Percentiles rank a stretch among this genome's conserved stretches.
Conservation (phyloP, 2,113 vertebrate species). For the Vulpes ferrilata region DNA sequence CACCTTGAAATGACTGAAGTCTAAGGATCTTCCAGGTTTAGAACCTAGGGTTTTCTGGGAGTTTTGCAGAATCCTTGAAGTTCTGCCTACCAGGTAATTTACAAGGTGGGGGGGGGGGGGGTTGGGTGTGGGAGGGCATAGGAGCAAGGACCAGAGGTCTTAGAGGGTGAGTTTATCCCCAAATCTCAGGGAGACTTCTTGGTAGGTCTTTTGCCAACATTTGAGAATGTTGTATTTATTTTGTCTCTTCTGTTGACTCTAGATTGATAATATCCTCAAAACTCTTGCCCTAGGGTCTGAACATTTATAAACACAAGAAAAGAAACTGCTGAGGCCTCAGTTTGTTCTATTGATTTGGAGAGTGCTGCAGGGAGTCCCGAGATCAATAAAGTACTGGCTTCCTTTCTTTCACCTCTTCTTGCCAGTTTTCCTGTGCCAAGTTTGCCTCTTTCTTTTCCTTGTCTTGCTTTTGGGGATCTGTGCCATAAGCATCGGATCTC, state of each 20-base stretch:
- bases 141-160: neutral
- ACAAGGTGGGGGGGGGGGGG: too few relatives aligned
- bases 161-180: neutral
- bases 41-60: neutral
- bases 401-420: slow-evolving; percentile 24
- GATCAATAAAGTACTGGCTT: slow-evolving; percentile 45
- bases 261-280: neutral
- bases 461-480: neutral
- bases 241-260: slow-evolving; percentile 24
- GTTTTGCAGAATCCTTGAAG: neutral
- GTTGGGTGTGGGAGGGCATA: rapidly evolving
- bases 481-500: neutral
- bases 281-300: neutral
- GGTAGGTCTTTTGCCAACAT: neutral
- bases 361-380: slow-evolving; percentile 48
- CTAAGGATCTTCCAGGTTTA: neutral
- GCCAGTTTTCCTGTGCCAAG: neutral
- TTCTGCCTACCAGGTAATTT: neutral
- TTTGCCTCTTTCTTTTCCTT: slow-evolving; percentile 28
- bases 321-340: neutral
- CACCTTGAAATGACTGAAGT: slow-evolving; percentile 3
- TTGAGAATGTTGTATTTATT: slow-evolving; percentile 26
- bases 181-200: neutral
- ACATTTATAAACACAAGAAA: slow-evolving; percentile 41
- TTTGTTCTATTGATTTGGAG: slow-evolving; percentile 57